A percentile compares a stretch with the other conserved stretches of the same genome.
These are phyloP conservation scores for Dilophus febrilis DNA, from an alignment of 2,888 invertebrate genomes.

Conservation along the genomic window DNA sequence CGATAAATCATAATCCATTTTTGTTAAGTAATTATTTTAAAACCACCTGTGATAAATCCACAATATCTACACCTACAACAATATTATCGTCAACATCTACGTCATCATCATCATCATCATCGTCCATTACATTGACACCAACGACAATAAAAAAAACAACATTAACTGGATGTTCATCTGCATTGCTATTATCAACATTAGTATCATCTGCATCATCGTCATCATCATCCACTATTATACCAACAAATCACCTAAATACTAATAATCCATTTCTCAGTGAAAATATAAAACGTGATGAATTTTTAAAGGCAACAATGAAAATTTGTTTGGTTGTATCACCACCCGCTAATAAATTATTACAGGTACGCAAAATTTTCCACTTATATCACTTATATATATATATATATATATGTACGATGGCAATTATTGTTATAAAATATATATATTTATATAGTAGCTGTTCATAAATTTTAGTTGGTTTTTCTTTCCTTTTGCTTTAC, in stretches of 20 bases:
- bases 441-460: too few relatives aligned
- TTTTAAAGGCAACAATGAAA: conserved; percentile 54
- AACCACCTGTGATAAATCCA: not conserved
- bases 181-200: not conserved
- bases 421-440: too few relatives aligned
- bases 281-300: conserved; percentile 42
- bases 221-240: not conserved
- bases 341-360: conserved; percentile 31
- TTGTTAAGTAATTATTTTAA: not conserved
- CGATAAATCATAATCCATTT: not conserved
- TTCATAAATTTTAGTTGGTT: not conserved
- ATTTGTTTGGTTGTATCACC: conserved; percentile 57
- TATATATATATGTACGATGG: not conserved
- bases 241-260: conserved; percentile 14
- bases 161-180: not conserved
- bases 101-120: not conserved
- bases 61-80: not conserved
- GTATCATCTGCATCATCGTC: not conserved
- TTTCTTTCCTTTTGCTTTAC: not conserved
- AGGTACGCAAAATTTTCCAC: conserved; percentile 19
- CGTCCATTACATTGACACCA: not conserved
- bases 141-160: not conserved
- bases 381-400: not conserved
- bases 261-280: conserved; percentile 23
- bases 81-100: not conserved